Evolutionary conservation across 2,113 vertebrate species (phyloP), one percentile per base, ranked within the genome.

Genomic region (Clarias magur): DNA sequence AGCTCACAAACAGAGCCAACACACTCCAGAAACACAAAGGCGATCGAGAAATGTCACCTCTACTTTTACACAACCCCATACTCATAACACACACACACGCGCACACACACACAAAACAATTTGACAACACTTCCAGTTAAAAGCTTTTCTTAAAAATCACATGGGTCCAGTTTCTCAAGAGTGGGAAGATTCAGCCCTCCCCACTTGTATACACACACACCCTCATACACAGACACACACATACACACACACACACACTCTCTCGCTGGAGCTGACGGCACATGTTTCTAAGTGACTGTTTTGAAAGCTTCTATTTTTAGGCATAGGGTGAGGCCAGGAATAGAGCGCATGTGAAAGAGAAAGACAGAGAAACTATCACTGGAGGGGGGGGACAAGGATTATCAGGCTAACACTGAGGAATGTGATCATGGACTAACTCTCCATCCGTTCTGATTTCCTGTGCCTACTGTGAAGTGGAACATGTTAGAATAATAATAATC

Each of bases 261-360:
- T 19, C 91, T 91, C 92, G 93, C 89, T 92, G 87, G 92, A 93
- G 95, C 95, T 94, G 95, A 94, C 92, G 92, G 89, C 70, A 92
- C 94, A 91, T 94, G 95, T 95, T 94, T 94, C 86, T 93, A 92
- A 93, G 91, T 91, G 93, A 72, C 81, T 70, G 92, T 91, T 91
- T 92, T 94, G 93, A 95, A 91, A 93, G 93, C 88, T 63, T 91
- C 93, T 97, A 96, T 94, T 95, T 96, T 94, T 95, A 94, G 94
- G 80, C 91, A 91, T 82, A 88, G 85, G 84, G 91, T 87, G 87
- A 87, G 81, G 91, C 92, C 86, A 83, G 94, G 93, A 96, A 96
- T 95, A 96, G 94, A 91, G 91, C 68, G 59, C 86, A 90, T 81
- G 85, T 93, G 92, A 93, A 93, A 94, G 93, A 92, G 88, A 88